A percentile compares a stretch with the other conserved stretches of the same genome.
Evolutionary conservation across 2,113 vertebrate species (phyloP).

Genomic region (Eira barbara): DNA sequence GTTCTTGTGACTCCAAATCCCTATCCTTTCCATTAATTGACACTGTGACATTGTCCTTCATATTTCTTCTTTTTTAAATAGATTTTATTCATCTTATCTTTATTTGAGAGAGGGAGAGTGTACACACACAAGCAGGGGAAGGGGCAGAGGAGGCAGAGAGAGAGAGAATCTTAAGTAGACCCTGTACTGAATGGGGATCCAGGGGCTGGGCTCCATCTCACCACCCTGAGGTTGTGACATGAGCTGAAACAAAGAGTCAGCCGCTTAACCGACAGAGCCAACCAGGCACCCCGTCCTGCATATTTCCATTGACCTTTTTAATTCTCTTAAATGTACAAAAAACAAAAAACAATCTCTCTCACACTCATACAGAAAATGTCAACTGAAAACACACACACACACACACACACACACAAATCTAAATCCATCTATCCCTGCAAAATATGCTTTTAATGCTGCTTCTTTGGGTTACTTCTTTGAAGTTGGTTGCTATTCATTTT

Average conservation of each 20-base stretch:
- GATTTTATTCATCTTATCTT: not conserved
- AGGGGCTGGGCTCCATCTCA: not conserved
- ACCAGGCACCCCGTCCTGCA: not conserved
- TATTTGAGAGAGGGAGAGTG: not conserved
- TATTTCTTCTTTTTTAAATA: not conserved
- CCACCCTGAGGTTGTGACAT: not conserved
- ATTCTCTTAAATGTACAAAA: not conserved
- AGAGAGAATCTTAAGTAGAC: not conserved
- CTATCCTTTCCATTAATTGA: not conserved
- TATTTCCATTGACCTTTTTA: not conserved
- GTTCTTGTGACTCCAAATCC: not conserved
- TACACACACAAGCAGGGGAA: not conserved
- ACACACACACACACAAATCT: not conserved
- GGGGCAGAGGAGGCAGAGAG: not conserved
- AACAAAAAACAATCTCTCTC: not conserved
- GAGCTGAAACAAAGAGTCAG: not conserved
- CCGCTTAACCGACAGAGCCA: not conserved
- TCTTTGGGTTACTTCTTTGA: conserved; percentile 19
- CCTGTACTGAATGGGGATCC: not conserved
- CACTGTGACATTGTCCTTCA: not conserved
- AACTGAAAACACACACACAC: not conserved
- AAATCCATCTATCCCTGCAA: not conserved
- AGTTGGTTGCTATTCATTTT: conserved; percentile 15
- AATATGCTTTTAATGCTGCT: not conserved
- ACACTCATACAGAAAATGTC: not conserved